Percentiles rank a stretch among this genome's conserved stretches.
phyloP scores from a whole-genome alignment of 2,888 invertebrate species.

The Aproaerema taeniolella region DNA sequence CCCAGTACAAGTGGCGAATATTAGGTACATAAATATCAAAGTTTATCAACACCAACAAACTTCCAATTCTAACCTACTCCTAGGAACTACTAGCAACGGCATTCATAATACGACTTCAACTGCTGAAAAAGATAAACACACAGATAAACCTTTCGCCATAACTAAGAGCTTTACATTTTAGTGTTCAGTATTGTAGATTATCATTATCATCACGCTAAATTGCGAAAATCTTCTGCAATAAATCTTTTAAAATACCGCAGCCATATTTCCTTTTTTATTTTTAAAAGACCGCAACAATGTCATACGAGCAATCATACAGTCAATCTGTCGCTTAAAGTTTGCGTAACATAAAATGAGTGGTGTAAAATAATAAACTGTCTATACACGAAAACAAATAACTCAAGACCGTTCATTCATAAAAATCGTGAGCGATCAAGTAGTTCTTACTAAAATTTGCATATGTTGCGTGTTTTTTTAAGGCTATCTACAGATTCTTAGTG shows the following conservation, averaged over 20 bases:
- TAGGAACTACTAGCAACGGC: no score
- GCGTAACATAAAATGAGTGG: conserved; percentile 1
- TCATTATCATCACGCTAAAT: conserved; percentile 6
- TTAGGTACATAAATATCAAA: no score
- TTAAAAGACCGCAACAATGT: conserved; percentile 5
- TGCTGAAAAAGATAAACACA: no score
- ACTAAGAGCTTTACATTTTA: conserved; percentile 1
- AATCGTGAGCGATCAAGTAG: background rate
- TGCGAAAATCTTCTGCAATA: conserved; percentile 13
- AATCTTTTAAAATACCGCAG: conserved; percentile 10
- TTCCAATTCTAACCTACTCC: no score
- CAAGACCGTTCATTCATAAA: background rate
- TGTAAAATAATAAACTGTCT: background rate
- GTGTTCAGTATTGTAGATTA: conserved; percentile 4
- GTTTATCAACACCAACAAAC: no score
- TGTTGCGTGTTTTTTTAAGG: background rate
- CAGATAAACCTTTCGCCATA: conserved; percentile 2
- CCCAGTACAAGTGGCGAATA: no score
- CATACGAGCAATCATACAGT: conserved; percentile 1
- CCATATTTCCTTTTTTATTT: background rate
- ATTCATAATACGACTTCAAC: no score
- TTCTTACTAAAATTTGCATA: background rate
- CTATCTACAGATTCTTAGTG: background rate
- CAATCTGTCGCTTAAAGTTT: conserved; percentile 3
- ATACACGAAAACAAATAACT: background rate